Conservation (phyloP, 2,113 vertebrate species). For the Carollia perspicillata region DNA sequence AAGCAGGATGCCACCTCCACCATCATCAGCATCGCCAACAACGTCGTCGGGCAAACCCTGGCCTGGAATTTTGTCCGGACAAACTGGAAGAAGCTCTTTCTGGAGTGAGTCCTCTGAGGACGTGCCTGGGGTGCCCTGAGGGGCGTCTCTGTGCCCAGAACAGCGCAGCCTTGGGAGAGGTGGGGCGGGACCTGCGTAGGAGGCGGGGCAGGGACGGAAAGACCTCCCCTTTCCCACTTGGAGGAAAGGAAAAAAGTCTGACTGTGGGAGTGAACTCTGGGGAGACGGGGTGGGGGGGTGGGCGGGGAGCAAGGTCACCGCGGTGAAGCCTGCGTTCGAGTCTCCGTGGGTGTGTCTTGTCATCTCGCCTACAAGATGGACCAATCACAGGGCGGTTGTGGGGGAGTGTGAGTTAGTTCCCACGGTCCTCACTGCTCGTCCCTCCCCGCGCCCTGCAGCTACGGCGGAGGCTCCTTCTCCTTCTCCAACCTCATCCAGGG, state of each 20-base stretch:
- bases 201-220: not conserved
- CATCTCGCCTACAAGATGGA: not conserved
- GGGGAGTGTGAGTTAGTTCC: accelerated
- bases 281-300: too few relatives aligned
- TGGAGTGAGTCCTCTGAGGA: constrained; percentile 81
- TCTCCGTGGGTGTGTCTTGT: accelerated
- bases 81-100: constrained; percentile 86
- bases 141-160: not conserved
- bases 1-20: constrained; percentile 85
- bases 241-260: not conserved
- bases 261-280: not conserved
- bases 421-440: accelerated
- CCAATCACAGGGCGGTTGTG: not conserved
- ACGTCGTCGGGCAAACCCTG: constrained; percentile 85
- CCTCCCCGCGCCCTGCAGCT: constrained; percentile 75
- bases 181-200: not conserved
- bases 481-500: constrained; percentile 85
- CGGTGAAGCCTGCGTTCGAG: not conserved
- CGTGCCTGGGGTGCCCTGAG: accelerated
- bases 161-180: accelerated
- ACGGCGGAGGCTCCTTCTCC: constrained; percentile 91
- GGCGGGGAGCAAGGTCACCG: not conserved
- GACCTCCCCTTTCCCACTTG: not conserved
- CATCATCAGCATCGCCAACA: constrained; percentile 84
- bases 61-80: constrained; percentile 88